A percentile compares a stretch with the other conserved stretches of the same genome.
Evolutionary conservation across 2,888 invertebrate genomes (phyloP).

Genomic region (Eueremaeus valkanovi): DNA sequence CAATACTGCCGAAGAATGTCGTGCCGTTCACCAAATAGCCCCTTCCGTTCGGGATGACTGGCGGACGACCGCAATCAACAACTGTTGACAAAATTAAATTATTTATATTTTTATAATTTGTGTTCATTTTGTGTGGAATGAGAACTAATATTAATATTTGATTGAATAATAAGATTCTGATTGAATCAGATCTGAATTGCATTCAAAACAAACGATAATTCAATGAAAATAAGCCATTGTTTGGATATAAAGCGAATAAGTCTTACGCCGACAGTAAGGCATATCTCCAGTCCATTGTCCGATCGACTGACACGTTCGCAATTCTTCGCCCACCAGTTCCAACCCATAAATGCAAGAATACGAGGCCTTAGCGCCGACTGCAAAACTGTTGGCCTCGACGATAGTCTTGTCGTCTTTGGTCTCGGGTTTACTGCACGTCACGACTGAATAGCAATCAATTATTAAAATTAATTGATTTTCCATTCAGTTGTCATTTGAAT

Average conservation of each 20-base stretch:
- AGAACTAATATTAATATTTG: neutral
- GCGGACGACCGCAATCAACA: constrained; percentile 75
- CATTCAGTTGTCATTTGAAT: neutral
- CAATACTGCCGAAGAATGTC: constrained; percentile 73
- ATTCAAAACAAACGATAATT: neutral
- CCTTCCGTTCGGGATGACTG: constrained; percentile 72
- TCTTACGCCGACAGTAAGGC: constrained; percentile 75
- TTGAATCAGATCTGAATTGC: too few species aligned
- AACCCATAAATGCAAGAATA: constrained; percentile 80
- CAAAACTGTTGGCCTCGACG: constrained; percentile 42
- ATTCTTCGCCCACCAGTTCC: constrained; percentile 68
- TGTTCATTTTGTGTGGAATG: too few species aligned
- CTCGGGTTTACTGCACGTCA: constrained; percentile 45
- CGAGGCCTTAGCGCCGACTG: constrained; percentile 70
- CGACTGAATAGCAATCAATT: constrained; percentile 44
- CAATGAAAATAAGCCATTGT: neutral
- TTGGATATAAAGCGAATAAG: neutral
- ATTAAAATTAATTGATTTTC: neutral
- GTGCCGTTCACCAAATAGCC: constrained; percentile 79
- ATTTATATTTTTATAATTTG: too few species aligned
- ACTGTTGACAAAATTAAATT: constrained; percentile 59
- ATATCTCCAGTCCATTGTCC: constrained; percentile 77
- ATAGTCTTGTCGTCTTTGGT: constrained; percentile 44
- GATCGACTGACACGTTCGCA: constrained; percentile 67
- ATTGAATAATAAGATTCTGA: neutral